phyloP scores from a whole-genome alignment of 2,113 vertebrate species.

The Corythaeola cristata region DNA sequence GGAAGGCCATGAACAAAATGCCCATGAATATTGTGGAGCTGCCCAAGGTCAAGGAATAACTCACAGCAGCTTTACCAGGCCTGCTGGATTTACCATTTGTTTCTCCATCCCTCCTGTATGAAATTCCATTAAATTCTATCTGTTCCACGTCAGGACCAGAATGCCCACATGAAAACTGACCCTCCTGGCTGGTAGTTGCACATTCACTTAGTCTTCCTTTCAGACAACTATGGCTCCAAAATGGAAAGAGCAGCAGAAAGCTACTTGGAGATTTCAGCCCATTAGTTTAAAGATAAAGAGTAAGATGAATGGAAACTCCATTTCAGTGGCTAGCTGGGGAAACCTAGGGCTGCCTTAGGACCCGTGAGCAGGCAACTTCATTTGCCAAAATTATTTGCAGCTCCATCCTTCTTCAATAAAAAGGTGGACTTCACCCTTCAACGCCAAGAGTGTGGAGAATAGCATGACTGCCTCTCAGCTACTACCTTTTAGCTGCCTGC shows the following conservation, averaged over 20 bases:
- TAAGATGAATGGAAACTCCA: not conserved
- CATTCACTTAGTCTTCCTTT: not conserved
- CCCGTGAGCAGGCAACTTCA: not conserved
- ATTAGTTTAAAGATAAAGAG: not conserved
- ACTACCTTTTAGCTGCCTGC: not conserved
- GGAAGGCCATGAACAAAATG: not conserved
- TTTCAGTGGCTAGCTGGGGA: not conserved
- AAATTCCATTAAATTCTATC: not conserved
- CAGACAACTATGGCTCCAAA: not conserved
- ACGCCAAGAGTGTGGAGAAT: accelerated
- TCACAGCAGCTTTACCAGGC: not conserved
- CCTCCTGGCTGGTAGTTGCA: not conserved
- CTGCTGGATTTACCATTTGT: not conserved
- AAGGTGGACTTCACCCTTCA: not conserved
- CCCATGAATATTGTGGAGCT: not conserved
- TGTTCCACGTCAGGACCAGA: not conserved
- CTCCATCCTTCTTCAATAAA: not conserved
- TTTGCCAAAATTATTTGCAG: not conserved
- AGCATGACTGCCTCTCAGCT: not conserved
- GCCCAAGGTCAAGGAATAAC: not conserved
- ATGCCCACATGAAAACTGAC: not conserved
- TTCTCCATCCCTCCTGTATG: not conserved
- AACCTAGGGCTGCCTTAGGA: not conserved
- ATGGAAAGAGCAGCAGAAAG: not conserved
- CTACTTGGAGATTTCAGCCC: not conserved